phyloP scores from a whole-genome alignment of 2,113 vertebrate genomes.

The Hippocampus comes region DNA sequence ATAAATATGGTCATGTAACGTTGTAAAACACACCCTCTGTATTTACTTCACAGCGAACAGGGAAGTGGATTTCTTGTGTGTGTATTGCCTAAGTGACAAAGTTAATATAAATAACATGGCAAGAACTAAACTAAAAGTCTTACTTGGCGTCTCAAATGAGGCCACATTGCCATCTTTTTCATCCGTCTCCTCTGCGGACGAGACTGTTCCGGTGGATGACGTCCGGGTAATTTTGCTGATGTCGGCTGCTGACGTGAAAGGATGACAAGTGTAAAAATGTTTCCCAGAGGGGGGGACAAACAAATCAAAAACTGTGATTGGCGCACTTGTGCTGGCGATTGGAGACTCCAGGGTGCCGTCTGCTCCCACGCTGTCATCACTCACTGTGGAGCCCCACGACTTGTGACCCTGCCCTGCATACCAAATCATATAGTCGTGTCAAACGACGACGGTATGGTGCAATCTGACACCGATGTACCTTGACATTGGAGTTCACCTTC shows the following conservation, averaged over 20 bases:
- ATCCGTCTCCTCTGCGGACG: constrained; percentile 80
- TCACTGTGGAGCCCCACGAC: constrained; percentile 82
- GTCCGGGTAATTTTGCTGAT: constrained; percentile 76
- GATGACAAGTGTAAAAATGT: not conserved
- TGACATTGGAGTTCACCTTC: no score
- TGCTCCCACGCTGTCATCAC: constrained; percentile 74
- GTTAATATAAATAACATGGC: no score
- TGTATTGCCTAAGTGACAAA: no score
- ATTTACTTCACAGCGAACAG: no score
- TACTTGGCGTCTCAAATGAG: constrained; percentile 80
- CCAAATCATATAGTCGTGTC: not conserved
- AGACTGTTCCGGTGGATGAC: constrained; percentile 80
- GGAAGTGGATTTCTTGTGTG: no score
- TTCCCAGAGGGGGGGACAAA: no score
- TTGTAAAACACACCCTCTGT: no score
- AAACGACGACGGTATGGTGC: no score
- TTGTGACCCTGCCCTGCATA: constrained; percentile 78
- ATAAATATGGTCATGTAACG: no score
- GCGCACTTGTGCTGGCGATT: constrained; percentile 69
- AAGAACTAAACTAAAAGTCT: constrained; percentile 10
- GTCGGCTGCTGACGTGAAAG: constrained; percentile 69
- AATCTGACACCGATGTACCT: no score
- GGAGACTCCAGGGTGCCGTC: constrained; percentile 71
- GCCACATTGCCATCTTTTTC: constrained; percentile 73
- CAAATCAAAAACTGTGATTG: not conserved